Evolutionary conservation across 2,797 vertebrate genomes (phyloP), one percentile per base, ranked within the genome.

Genomic region (Columba guinea): DNA sequence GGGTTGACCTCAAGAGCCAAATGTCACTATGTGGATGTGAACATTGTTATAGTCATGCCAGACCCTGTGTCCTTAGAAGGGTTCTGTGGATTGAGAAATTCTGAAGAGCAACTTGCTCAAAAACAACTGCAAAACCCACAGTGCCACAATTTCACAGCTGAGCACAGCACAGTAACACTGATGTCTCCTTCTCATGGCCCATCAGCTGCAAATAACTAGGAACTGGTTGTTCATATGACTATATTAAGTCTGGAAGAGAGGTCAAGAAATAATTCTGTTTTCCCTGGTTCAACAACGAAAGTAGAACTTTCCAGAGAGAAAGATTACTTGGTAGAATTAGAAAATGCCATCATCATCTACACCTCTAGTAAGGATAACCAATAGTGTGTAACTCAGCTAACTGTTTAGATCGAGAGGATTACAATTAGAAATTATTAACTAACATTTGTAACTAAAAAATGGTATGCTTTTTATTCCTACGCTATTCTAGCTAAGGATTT

Each of bases 11-110:
- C 34, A 70, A 28, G 23, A 86, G 58, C 13, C 34, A 49, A 63
- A 70, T 0, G 0, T 48, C 5, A 7, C 41, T 26, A 1, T 27
- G 13, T 28, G 41, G 21, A 12, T 44, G n/a, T n/a, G 46, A 65
- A 74, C 23, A 49, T 8, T 70, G 13, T 35, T 58, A 56, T 24
- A 8, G 22, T 44, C 35, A 44, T 1, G 3, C 21, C 23, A 86
- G 48, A 53, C 3, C 8, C 46, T 9, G 4, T 41, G 32, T 65
- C 15, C n/a, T 37, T 34, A 49, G 26, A 78, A 67, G 5, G 2
- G 4, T 48, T 49, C 23, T 75, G 30, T 52, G n/a, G 21, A 56
- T 16, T 85, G 86, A 63, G 48, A 11, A 65, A 52, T 60, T 82
- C n/a, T 62, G 30, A 74, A 52, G 39, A 15, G 14, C 28, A 64